These are phyloP conservation scores for Noctua comes DNA, from an alignment of 2,888 invertebrate species.

Conservation along the genomic window DNA sequence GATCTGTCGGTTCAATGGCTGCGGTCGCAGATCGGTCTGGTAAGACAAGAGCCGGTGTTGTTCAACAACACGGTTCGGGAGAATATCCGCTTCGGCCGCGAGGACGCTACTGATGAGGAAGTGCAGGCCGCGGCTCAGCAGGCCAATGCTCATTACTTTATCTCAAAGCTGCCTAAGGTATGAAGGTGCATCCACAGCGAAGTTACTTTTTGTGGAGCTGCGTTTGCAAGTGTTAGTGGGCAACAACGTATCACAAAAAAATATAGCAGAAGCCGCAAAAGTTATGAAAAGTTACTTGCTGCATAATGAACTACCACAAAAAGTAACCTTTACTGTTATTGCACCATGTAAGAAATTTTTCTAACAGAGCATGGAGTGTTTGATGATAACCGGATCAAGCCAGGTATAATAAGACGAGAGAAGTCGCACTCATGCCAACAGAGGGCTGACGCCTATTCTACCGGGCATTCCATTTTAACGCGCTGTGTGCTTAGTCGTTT, in stretches of 20 bases:
- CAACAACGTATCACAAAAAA: neutral
- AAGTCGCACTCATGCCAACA: neutral
- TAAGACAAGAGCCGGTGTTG: constrained; percentile 89
- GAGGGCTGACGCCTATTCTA: neutral
- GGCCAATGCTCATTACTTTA: constrained; percentile 91
- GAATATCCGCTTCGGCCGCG: constrained; percentile 95
- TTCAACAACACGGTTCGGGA: constrained; percentile 95
- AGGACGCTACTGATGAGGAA: constrained; percentile 91
- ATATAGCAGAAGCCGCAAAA: neutral
- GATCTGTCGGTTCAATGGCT: constrained; percentile 94
- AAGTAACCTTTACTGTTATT: neutral
- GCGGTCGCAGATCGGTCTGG: constrained; percentile 95
- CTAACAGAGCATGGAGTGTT: neutral
- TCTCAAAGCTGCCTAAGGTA: constrained; percentile 90
- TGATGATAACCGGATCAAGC: neutral
- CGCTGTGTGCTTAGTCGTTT: neutral
- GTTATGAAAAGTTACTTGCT: neutral
- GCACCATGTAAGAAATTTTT: neutral
- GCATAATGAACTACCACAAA: neutral
- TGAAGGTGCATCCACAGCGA: neutral
- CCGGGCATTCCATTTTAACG: neutral
- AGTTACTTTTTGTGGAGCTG: neutral
- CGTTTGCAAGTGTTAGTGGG: neutral
- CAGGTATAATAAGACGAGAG: neutral
- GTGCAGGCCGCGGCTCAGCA: constrained; percentile 92